Evolutionary conservation across 2,888 invertebrate species (phyloP), one percentile per base, ranked within the genome.

Genomic region (Eulithis prunata): DNA sequence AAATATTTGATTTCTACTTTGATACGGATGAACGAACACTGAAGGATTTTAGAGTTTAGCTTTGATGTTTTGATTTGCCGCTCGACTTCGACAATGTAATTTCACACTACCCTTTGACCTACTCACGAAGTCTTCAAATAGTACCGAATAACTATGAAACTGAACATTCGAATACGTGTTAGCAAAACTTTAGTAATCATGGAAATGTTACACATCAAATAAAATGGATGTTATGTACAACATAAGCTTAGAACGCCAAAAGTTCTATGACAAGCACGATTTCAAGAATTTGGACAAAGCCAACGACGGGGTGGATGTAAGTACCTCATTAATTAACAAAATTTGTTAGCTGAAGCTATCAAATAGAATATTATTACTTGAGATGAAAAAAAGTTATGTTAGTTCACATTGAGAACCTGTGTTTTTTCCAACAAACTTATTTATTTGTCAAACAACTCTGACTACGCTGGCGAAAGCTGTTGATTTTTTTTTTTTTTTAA

Each of bases 271-370:
- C 2, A 76, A 76, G 4, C 82, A 86, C 75, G 78, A 84, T 46
- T 86, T 88, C 72, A 85, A 82, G 69, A 82, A 84, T 38, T 71
- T 78, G 2, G 69, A 75, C 3, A 75, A 79, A 38, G 69, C 82
- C 71, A 76, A 83, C 57, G 77, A 83, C 57, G 84, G 84, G 73
- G 80, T 87, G 52, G 89, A 90, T 85, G 90, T 90, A 76, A 84
- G 77, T 55, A 38, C n/a, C 2, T 32, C n/a, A 28, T 28, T 28
- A 28, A n/a, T 46, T 13, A 1, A 46, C 21, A 1, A 21, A 21
- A 21, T 21, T 21, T 21, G 21, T 21, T 1, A 21, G 21, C 21
- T 21, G 21, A 21, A 21, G 21, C 21, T 21, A 21, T 21, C 21
- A 2, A 21, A 21, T 21, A 21, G 21, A 21, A 21, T 21, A 21